Conservation (phyloP, 2,113 vertebrate species). For the Cyanistes caeruleus region DNA sequence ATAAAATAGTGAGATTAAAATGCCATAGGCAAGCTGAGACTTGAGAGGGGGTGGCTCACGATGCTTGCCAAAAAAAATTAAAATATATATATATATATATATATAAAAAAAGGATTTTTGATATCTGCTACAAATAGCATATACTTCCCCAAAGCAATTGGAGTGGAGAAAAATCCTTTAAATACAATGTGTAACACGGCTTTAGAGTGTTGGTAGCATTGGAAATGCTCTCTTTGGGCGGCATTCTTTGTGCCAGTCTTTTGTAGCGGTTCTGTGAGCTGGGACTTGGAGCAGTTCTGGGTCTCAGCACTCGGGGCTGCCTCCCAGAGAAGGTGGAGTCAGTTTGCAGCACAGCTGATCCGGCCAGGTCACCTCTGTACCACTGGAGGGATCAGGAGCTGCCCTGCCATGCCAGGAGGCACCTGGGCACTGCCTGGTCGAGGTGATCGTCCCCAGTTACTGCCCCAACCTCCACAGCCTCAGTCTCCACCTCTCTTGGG, state of each 20-base stretch:
- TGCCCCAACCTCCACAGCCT: neutral
- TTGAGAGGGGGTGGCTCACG: neutral
- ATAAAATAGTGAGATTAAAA: constrained; percentile 59
- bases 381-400: neutral
- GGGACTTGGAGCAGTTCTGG: neutral
- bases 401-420: neutral
- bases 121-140: constrained; percentile 37
- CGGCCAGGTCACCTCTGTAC: neutral
- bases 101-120: neutral
- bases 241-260: neutral
- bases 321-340: neutral
- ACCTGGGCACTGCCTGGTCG: neutral
- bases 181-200: neutral
- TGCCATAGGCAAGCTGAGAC: constrained; percentile 61
- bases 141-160: constrained; percentile 32
- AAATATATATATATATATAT: neutral
- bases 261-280: neutral
- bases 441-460: neutral
- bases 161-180: neutral
- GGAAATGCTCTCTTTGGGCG: neutral
- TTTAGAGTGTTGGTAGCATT: constrained; percentile 18
- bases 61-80: neutral
- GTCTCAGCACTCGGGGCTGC: neutral
- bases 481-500: neutral
- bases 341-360: neutral